Percentiles rank a stretch among this genome's conserved stretches.
These are phyloP conservation scores for Hyaena hyaena DNA, from an alignment of 2,113 vertebrate species.

Conservation along the genomic window DNA sequence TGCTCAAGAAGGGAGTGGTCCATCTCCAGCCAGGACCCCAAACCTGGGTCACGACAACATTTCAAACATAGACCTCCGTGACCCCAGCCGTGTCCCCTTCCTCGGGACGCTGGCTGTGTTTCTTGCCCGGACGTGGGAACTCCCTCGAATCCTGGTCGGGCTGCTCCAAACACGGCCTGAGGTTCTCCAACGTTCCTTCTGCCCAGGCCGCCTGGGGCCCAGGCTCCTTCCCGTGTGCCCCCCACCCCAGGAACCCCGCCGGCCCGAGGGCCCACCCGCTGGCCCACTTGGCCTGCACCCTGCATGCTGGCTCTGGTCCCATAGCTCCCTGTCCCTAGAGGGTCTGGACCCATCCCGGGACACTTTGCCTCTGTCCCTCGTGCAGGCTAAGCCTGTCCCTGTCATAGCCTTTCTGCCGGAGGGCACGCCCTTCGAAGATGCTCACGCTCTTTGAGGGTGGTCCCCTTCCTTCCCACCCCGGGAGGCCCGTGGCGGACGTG, in stretches of 20 bases:
- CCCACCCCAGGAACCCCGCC: background rate
- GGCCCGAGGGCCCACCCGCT: background rate
- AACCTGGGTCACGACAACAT: background rate
- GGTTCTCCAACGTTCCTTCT: background rate
- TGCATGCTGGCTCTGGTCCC: background rate
- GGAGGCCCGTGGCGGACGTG: background rate
- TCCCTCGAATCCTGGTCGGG: background rate
- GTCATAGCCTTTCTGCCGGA: background rate
- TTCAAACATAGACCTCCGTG: accelerated
- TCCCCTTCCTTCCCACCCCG: background rate
- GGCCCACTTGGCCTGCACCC: background rate
- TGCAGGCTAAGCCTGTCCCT: background rate
- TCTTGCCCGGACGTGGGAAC: accelerated
- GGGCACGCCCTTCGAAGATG: accelerated
- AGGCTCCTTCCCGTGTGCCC: background rate
- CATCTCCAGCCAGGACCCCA: background rate
- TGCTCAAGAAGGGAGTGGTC: background rate
- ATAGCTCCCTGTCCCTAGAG: background rate
- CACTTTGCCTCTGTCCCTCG: background rate
- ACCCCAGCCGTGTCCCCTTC: too few species aligned
- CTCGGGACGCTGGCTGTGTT: too few species aligned
- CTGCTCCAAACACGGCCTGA: too few species aligned
- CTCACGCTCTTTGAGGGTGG: background rate
- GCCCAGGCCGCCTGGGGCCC: background rate
- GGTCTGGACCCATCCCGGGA: background rate